phyloP scores from a whole-genome alignment of 1,140 invertebrate genomes.

The Lamellibrachia luymesi region DNA sequence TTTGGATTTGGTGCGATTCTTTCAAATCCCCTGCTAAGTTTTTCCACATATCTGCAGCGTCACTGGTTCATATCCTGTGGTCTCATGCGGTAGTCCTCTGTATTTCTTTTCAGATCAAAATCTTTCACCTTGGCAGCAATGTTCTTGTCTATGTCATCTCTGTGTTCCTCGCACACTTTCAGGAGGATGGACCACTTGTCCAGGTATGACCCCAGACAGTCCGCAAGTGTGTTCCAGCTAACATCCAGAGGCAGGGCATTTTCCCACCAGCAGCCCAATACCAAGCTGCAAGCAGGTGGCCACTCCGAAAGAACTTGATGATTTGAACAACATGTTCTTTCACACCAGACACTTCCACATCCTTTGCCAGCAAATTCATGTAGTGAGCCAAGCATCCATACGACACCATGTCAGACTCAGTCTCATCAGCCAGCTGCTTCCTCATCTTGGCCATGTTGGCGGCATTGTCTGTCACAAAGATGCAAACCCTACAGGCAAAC shows the following conservation, averaged over 20 bases:
- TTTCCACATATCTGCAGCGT: conserved; percentile 8
- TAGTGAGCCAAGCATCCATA: not conserved
- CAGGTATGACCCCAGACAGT: not conserved
- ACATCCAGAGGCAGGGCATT: not conserved
- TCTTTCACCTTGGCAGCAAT: conserved; percentile 8
- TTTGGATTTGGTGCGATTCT: conserved; percentile 1
- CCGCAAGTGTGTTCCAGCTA: not conserved
- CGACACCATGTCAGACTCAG: not conserved
- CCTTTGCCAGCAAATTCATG: not conserved
- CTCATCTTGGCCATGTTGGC: conserved; percentile 10
- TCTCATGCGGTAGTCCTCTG: too few relatives aligned
- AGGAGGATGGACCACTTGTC: conserved; percentile 14
- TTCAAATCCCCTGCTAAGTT: not conserved
- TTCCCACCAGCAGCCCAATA: conserved; percentile 11
- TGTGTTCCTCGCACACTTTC: conserved; percentile 8
- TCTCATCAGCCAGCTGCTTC: not conserved
- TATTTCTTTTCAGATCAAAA: conserved; percentile 11
- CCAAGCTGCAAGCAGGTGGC: not conserved
- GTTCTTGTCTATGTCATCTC: not conserved
- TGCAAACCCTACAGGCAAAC: conserved; percentile 13
- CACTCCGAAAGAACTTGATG: conserved; percentile 12
- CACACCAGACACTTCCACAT: conserved; percentile 12
- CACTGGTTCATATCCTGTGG: not conserved
- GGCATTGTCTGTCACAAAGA: conserved; percentile 4
- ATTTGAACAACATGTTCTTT: conserved; percentile 5